phyloP scores from a whole-genome alignment of 2,113 vertebrate species.

The Octodon degus region DNA sequence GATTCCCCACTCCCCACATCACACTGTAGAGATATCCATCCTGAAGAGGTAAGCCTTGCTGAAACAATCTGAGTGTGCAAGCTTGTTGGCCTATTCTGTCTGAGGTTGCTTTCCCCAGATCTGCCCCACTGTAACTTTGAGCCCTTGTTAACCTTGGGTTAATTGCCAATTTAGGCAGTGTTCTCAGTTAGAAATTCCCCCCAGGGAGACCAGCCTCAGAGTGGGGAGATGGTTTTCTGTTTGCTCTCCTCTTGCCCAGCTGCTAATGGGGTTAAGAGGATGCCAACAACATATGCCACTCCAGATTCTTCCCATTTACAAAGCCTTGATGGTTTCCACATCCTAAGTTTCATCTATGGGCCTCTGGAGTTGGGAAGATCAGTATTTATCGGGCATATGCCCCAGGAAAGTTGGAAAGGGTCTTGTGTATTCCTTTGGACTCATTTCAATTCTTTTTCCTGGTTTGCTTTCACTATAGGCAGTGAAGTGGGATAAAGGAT shows the following conservation, averaged over 20 bases:
- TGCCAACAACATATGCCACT: constrained; percentile 66
- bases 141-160: constrained; percentile 45
- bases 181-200: constrained; percentile 3
- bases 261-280: constrained; percentile 63
- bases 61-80: background rate
- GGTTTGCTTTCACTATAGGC: background rate
- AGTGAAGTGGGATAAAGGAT: background rate
- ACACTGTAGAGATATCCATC: background rate
- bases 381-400: background rate
- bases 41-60: background rate
- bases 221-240: constrained; percentile 75
- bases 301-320: constrained; percentile 42
- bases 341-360: background rate
- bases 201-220: constrained; percentile 47
- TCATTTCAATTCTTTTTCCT: background rate
- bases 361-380: constrained; percentile 5
- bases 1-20: background rate
- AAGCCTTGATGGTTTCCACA: background rate
- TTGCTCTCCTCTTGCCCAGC: constrained; percentile 57
- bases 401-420: background rate
- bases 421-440: background rate
- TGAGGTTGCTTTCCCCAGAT: background rate
- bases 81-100: background rate
- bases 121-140: background rate
- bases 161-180: constrained; percentile 29